Evolutionary conservation across 2,888 invertebrate species (phyloP), one percentile per base, ranked within the genome.

Genomic region (Andrena haemorrhoa): DNA sequence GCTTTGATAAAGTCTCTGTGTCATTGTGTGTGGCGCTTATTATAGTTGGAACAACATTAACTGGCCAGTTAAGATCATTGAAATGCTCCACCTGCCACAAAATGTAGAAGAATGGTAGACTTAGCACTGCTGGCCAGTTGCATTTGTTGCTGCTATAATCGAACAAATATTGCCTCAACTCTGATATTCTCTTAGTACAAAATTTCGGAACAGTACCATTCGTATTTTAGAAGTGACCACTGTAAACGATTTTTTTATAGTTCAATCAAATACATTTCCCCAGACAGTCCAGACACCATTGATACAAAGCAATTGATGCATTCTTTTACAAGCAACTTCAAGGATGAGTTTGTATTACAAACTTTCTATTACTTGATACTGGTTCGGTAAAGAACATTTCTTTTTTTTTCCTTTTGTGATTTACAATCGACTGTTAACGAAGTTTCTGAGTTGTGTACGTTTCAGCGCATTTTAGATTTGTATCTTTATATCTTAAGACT

Each of bases 261-360:
- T 16, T 23, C 16, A 8, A 7, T 53, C 0, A 70, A 51, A 51
- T 51, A 23, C 16, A 56, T 16, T 51, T 35, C 63, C 35, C 26
- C 41, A 10, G 8, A 26, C 53, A 20, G 53, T 29, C 26, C 41
- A 10, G 8, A 26, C 53, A 20, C 1, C 31, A 16, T 29, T 53
- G 20, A 26, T 23, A 63, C 26, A 5, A 49, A 66, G 16, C 16
- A 26, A 31, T 66, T 31, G 41, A 47, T 26, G 41, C 49, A 56
- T 64, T 51, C n/a, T 47, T 69, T 2, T 51, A 49, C 74, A 75
- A 75, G 56, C 82, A 78, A 85, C 79, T 81, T 91, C 93, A 92
- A 91, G 92, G 90, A 93, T 92, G 88, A 92, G 91, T 93, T 93
- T 93, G 91, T 82, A 75, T 79, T 7, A 91, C 93, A 92, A 93